Evolutionary conservation across 2,113 vertebrate genomes (phyloP), one percentile per base, ranked within the genome.

Genomic region (Sebastes schlegelii): DNA sequence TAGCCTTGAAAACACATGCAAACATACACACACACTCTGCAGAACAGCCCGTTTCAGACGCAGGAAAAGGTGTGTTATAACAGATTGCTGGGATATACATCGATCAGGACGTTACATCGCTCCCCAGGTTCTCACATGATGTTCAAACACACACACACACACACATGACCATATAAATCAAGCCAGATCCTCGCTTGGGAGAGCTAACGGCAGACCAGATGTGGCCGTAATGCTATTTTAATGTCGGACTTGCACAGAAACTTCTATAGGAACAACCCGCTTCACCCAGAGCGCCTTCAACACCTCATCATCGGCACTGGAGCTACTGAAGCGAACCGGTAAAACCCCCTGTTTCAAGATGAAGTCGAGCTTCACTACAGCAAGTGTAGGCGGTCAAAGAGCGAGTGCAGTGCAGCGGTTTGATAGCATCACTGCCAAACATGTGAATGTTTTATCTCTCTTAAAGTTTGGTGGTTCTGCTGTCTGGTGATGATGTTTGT

Each of bases 401-500:
- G 6, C 4, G 19, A 42, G 34, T 21, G 62, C 21, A 14, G 77
- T 8, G 40, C 51, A 72, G 54, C 34, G 0, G 46, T 58, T 49
- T 73, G 83, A 82, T 83, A 74, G 16, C 74, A 86, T 77, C 70
- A 19, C 17, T 23, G 42, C 45, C 70, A 79, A 77, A 84, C 80
- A 49, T 82, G 69, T 52, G 55, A 42, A 77, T 55, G 46, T 40
- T 92, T 86, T 87, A 90, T 89, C 86, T 88, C 21, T 80, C 73
- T 58, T 21, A 23, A 68, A 43, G 54, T 83, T 88, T 86, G 79
- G 67, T 70, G 16, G 54, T 61, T 86, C 55, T 72, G 49, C 79
- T 55, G 68, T 87, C 85, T 82, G 86, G 34, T 62, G 63, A 76
- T 46, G 17, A 66, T 86, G 85, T 88, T 92, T 92, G 82, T 71